Base-by-base conservation (phyloP, 2,113 vertebrate genomes). In the Aythya baeri region DNA sequence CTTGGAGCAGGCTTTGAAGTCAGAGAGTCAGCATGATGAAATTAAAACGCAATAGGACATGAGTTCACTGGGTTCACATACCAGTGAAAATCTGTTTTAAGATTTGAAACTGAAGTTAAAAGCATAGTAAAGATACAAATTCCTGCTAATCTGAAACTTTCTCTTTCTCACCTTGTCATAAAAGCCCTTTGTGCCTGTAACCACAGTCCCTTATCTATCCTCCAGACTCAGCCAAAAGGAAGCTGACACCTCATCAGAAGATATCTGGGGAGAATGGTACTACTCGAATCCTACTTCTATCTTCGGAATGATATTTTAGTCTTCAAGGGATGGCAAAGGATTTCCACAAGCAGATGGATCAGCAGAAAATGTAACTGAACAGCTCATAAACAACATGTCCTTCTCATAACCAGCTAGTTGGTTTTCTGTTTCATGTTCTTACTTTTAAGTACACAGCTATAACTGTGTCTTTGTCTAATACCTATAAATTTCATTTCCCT, bases 221-320 rank as follows among this genome's bases (percentile, higher is more conserved):
- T 70, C 41, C 70, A 86, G 94, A 59, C 92, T 89, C 91, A 93
- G 95, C 96, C 96, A 97, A 96, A 96, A 96, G 93, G 93, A 96
- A 95, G 91, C 91, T 87, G 86, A 97, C 96, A 97, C 96, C 93
- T 97, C 96, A 97, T 97, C 96, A 95, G 93, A 77, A 97, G 94
- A 96, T 96, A 96, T 81, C 93, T 82, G 54, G 58, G 81, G 96
- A 95, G 96, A 95, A 96, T 91, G 92, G 95, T 94, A 96, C 94
- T 87, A 94, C 88, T 76, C 94, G 90, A 95, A 87, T 80, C 92
- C 88, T 92, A 86, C 54, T 74, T 94, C 90, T 94, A 79, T 96
- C 93, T 95, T 73, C 80, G 77, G 91, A 89, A 93, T 66, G 83
- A 92, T 92, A 96, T 84, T 96, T 96, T 85, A 73, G 93, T 83